Evolutionary conservation across 2,113 vertebrate species (phyloP), one percentile per base, ranked within the genome.

Genomic region (Lates calcarifer): DNA sequence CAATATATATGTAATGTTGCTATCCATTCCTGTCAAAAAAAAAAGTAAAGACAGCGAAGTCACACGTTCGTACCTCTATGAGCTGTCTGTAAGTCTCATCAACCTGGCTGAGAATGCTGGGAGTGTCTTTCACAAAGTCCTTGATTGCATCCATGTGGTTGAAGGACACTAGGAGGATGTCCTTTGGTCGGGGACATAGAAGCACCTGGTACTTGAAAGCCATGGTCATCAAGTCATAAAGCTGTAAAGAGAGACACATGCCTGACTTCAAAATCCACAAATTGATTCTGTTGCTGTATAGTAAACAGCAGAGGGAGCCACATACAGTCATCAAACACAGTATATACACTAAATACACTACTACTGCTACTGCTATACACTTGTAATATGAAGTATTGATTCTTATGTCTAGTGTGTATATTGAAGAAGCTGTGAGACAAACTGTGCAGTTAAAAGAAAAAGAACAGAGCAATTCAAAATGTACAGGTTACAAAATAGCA

Each of bases 221-320:
- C 98, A 99, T 99, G 0, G 98, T 99, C 98, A 99, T 99, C 84
- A 99, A 94, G 89, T 99, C 98, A 29, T 99, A 99, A 1, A 99
- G 96, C 98, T 99, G 95, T 43, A 83, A 79, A 90, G 11, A 49
- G 11, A n/a, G 56, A 82, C 53, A 66, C 14, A 45, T 24, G 15
- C 10, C 45, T n/a, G 18, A 35, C 24, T 24, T 72, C 13, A 55
- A 28, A 41, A 79, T 43, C 33, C 62, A 28, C 6, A 53, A 86
- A 76, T 2, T 3, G 43, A 49, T 35, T 63, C 13, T 35, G 53
- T 3, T 70, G 22, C 35, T 63, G 39, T 22, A 18, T 15, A 24
- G 65, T 63, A 64, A 67, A 86, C 90, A 94, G 77, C 43, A 93
- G 91, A 85, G 87, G 90, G 91, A 83, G 89, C 82, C 84, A 87